phyloP scores from a whole-genome alignment of 2,113 vertebrate species.

The Perca flavescens region DNA sequence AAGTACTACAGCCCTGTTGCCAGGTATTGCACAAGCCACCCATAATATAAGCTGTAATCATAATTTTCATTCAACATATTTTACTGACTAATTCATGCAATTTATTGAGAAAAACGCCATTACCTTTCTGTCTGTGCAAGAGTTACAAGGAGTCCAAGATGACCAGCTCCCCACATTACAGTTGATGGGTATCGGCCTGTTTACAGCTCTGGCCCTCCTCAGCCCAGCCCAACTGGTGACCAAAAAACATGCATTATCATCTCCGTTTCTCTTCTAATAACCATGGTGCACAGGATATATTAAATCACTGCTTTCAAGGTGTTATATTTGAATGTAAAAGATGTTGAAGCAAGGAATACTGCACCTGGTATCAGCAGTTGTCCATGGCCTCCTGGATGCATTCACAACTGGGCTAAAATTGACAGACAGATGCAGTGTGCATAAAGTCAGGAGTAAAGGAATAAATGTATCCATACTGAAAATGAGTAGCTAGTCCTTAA shows the following conservation, averaged over 20 bases:
- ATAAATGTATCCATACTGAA: constrained; percentile 53
- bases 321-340: neutral
- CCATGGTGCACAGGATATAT: neutral
- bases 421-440: constrained; percentile 41
- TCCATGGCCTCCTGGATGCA: constrained; percentile 35
- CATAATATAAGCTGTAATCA: neutral
- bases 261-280: neutral
- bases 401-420: constrained; percentile 11
- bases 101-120: neutral
- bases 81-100: neutral
- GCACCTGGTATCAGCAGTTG: constrained; percentile 62
- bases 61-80: neutral
- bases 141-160: constrained; percentile 89
- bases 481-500: constrained; percentile 2
- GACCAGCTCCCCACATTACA: constrained; percentile 90
- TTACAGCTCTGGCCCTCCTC: constrained; percentile 68
- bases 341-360: constrained; percentile 11
- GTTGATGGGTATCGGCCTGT: constrained; percentile 75
- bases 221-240: constrained; percentile 4
- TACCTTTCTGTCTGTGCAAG: constrained; percentile 90
- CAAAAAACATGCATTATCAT: constrained; percentile 13
- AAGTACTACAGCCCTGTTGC: no score
- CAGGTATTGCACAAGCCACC: neutral
- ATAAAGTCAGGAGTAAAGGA: constrained; percentile 49
- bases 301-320: constrained; percentile 8